Percentiles rank a stretch among this genome's conserved stretches.
These are phyloP conservation scores for Anas flavirostris DNA, from an alignment of 2,797 vertebrate genomes.

Conservation along the genomic window DNA sequence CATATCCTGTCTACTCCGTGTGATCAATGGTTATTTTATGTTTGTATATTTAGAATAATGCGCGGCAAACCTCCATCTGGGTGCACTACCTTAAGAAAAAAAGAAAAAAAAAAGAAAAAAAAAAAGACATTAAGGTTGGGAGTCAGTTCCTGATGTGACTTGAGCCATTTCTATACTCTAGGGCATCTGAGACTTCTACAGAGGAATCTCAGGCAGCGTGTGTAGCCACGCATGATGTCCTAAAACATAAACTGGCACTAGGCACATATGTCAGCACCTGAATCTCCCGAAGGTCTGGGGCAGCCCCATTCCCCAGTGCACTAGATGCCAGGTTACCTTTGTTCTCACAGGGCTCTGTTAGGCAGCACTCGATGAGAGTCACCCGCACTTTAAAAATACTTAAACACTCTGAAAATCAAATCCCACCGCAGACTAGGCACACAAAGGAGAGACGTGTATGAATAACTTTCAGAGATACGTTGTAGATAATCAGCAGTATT, in stretches of 20 bases:
- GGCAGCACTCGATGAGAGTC: background rate
- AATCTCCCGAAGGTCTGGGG: background rate
- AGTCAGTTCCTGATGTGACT: background rate
- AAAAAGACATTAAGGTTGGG: background rate
- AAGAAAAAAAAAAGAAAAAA: background rate
- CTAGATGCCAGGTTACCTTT: background rate
- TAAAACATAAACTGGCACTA: accelerated
- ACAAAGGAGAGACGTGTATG: background rate
- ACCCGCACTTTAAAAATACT: background rate
- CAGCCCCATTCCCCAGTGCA: accelerated
- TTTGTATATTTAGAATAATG: background rate
- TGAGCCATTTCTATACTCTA: background rate
- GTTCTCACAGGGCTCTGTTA: background rate
- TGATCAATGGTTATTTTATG: background rate
- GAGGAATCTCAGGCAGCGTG: background rate
- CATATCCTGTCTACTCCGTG: background rate
- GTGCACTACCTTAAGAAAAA: background rate
- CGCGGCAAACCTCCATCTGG: background rate
- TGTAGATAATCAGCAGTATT: too few species aligned
- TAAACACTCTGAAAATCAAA: background rate
- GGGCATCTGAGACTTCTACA: background rate
- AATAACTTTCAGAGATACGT: background rate
- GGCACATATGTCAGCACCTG: background rate
- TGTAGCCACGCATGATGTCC: background rate
- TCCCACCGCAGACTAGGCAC: background rate